phyloP scores from a whole-genome alignment of 2,888 invertebrate species.

The Unio pictorum region DNA sequence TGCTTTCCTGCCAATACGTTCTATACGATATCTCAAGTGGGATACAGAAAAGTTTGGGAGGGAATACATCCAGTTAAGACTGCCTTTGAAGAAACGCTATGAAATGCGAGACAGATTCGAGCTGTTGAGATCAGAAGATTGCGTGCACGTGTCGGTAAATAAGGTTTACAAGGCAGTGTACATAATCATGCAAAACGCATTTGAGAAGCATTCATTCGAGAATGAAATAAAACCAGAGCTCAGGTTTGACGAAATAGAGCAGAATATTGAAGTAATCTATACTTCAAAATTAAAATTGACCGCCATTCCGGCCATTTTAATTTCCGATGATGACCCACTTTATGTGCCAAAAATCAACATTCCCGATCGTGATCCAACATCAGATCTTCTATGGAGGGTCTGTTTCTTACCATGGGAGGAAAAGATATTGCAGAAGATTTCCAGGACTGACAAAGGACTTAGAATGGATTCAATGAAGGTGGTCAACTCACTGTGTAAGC shows the following conservation, averaged over 20 bases:
- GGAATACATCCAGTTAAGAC: conserved; percentile 24
- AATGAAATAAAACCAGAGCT: conserved; percentile 25
- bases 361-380: conserved; percentile 32
- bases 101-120: conserved; percentile 14
- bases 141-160: conserved; percentile 48
- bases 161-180: conserved; percentile 45
- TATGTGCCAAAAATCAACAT: conserved; percentile 29
- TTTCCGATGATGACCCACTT: conserved; percentile 29
- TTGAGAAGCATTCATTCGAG: conserved; percentile 32
- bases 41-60: conserved; percentile 15
- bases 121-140: conserved; percentile 48
- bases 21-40: conserved; percentile 28
- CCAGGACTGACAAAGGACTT: conserved; percentile 33
- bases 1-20: conserved; percentile 29
- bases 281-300: conserved; percentile 29
- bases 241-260: conserved; percentile 32
- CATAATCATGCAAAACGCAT: conserved; percentile 41
- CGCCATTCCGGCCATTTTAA: conserved; percentile 25
- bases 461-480: conserved; percentile 32
- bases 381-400: conserved; percentile 28
- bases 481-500: conserved; percentile 30
- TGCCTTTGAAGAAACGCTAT: conserved; percentile 21
- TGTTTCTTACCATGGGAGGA: conserved; percentile 29
- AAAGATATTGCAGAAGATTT: conserved; percentile 25
- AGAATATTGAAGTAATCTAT: conserved; percentile 31